Conservation (phyloP, 2,797 vertebrate genomes). For the Benthosema pterotum region DNA sequence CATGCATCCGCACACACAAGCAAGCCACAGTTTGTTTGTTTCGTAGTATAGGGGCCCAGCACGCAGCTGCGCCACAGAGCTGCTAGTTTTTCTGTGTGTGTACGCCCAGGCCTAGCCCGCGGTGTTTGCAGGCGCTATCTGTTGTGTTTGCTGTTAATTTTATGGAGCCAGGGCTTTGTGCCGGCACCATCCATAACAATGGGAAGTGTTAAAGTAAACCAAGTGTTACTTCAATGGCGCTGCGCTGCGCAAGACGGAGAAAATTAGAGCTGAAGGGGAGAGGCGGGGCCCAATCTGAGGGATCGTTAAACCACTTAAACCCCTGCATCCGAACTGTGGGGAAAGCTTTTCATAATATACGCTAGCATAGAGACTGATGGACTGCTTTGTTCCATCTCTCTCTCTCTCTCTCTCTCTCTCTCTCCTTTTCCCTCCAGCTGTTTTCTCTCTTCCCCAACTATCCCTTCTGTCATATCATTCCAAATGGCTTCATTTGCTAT, state of each 20-base stretch:
- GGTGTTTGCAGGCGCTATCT: conserved; percentile 23
- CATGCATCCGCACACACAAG: too few species aligned
- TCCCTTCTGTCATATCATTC: too few species aligned
- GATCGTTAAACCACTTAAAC: conserved; percentile 30
- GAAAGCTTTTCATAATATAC: too few species aligned
- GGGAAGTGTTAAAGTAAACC: conserved; percentile 56
- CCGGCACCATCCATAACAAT: conserved; percentile 38
- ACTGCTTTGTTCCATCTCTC: background rate
- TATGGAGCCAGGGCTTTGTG: conserved; percentile 55
- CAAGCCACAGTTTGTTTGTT: conserved; percentile 41
- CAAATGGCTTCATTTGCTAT: conserved; percentile 2
- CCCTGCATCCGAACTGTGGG: too few species aligned
- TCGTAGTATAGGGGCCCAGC: conserved; percentile 46
- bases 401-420: conserved; percentile 27
- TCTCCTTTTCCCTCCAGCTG: background rate
- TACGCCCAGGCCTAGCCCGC: conserved; percentile 30
- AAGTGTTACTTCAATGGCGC: conserved; percentile 42
- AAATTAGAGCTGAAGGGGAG: conserved; percentile 44
- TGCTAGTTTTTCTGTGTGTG: conserved; percentile 31
- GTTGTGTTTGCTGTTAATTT: conserved; percentile 61
- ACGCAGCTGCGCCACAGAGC: conserved; percentile 60
- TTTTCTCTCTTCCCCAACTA: background rate
- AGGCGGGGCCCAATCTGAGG: conserved; percentile 48
- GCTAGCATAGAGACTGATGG: too few species aligned
- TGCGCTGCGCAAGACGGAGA: conserved; percentile 41